Percentiles rank a stretch among this genome's conserved stretches.
Conservation (phyloP, 2,888 invertebrate species). For the Exocentrus adspersus region DNA sequence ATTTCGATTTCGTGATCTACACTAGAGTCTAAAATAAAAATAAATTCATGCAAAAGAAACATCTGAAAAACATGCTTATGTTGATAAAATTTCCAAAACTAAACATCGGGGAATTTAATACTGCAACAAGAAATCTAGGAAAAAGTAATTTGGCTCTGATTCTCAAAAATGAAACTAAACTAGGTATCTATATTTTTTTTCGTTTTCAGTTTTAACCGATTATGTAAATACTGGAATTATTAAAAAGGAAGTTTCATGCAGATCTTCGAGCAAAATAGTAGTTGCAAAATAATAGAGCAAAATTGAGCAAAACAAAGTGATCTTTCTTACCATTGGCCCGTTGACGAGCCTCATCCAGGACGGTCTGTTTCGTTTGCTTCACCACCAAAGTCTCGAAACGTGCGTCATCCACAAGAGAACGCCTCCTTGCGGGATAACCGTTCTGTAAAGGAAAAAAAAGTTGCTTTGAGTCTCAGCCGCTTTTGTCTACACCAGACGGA, state of each 20-base stretch:
- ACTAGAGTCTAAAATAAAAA: conserved; percentile 59
- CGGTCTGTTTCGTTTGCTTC: conserved; percentile 93
- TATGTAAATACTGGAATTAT: no score
- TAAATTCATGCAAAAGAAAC: conserved; percentile 49
- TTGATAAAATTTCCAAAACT: conserved; percentile 33
- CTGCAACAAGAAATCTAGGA: background rate
- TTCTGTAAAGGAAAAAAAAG: conserved; percentile 72
- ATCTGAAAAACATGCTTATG: conserved; percentile 47
- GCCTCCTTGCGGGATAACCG: conserved; percentile 94
- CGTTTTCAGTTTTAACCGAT: no score
- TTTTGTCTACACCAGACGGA: conserved; percentile 57
- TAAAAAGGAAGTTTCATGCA: no score
- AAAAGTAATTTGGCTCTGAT: no score
- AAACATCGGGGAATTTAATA: conserved; percentile 16
- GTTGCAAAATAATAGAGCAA: no score
- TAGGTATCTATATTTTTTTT: no score
- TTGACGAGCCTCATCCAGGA: conserved; percentile 89
- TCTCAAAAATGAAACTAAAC: no score
- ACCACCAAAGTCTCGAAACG: conserved; percentile 96
- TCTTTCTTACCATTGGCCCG: conserved; percentile 82
- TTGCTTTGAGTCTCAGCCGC: conserved; percentile 10
- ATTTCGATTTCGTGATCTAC: conserved; percentile 60
- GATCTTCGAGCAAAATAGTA: no score
- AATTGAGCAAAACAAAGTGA: no score
- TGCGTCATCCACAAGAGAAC: conserved; percentile 97